Evolutionary conservation across 1,140 invertebrate genomes (phyloP), one percentile per base, ranked within the genome.

Genomic region (Artemia franciscana): DNA sequence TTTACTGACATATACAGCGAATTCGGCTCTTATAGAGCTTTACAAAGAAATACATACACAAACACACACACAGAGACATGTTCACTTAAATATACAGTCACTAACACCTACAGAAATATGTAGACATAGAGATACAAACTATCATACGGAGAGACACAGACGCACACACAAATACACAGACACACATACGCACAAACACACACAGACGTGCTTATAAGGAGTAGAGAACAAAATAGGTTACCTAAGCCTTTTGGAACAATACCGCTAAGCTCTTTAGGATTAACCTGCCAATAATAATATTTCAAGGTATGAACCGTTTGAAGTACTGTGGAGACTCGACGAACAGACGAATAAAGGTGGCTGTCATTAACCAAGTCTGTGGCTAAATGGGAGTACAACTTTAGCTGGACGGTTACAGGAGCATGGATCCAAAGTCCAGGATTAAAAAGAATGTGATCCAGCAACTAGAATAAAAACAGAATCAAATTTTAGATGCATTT

Each of bases 401-500:
- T 80, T 30, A 89, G 89, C 76, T 98, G 95, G n/a, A 97, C 92
- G 64, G 85, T 83, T 12, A 92, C 88, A 58, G 90, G 87, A 12
- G 93, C 91, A 74, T 97, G 92, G 69, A 98, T 95, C 95, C 95
- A 98, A 57, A 99, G 77, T 25, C 91, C 89, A 5, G 94, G 92
- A 80, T 98, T 98, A 80, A 98, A 98, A 27, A 99, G 81, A 57
- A 98, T 86, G 77, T 98, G 91, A 76, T 98, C 95, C 78, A 98
- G 80, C 67, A 98, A 80, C 84, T 99, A 89, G 80, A 84, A 86
- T 68, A 82, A 24, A 85, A 69, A 82, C n/a, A n/a, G n/a, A n/a
- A n/a, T n/a, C n/a, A n/a, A n/a, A n/a, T n/a, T n/a, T n/a, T n/a
- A n/a, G n/a, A n/a, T n/a, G n/a, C n/a, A n/a, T n/a, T n/a, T n/a